These are phyloP conservation scores for Himalopsyche anomala DNA, from an alignment of 2,888 invertebrate genomes.

Conservation along the genomic window DNA sequence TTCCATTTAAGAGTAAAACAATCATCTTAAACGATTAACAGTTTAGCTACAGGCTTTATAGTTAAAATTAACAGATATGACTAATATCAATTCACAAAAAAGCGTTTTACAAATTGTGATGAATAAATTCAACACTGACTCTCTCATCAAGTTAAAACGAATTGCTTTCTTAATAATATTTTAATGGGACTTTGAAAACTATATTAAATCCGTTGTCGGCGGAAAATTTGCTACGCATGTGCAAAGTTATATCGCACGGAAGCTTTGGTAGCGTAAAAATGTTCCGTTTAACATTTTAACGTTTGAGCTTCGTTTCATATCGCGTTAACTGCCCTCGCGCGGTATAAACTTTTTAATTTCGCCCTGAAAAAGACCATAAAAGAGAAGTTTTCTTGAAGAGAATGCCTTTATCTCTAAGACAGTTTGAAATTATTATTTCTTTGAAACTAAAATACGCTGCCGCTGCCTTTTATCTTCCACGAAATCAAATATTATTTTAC, in stretches of 20 bases:
- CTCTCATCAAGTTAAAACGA: slow-evolving; percentile 16
- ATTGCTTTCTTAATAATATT: slow-evolving; percentile 17
- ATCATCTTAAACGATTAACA: no score
- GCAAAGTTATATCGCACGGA: slow-evolving; percentile 30
- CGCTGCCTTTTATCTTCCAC: slow-evolving; percentile 63
- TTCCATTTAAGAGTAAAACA: no score
- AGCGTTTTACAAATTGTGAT: no score
- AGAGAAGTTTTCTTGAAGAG: slow-evolving; percentile 63
- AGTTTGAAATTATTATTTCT: slow-evolving; percentile 66
- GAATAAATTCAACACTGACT: slow-evolving; percentile 20
- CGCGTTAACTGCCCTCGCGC: slow-evolving; percentile 59
- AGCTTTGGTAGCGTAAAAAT: slow-evolving; percentile 8
- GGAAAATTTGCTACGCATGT: slow-evolving; percentile 5
- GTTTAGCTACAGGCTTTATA: no score
- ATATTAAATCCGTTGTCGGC: slow-evolving; percentile 39
- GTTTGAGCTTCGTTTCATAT: slow-evolving; percentile 62
- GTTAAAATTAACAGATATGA: no score
- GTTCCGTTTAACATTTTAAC: slow-evolving; percentile 48
- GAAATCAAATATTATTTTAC: slow-evolving; percentile 65
- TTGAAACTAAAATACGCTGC: slow-evolving; percentile 65
- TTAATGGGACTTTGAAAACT: slow-evolving; percentile 40
- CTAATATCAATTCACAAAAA: no score
- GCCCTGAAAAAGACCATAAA: slow-evolving; percentile 65
- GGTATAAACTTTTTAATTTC: slow-evolving; percentile 66
- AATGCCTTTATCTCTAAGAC: slow-evolving; percentile 65